Percentiles rank a stretch among this genome's conserved stretches.
Evolutionary conservation across 2,113 vertebrate species (phyloP).

Genomic region (Turdus rufiventris): DNA sequence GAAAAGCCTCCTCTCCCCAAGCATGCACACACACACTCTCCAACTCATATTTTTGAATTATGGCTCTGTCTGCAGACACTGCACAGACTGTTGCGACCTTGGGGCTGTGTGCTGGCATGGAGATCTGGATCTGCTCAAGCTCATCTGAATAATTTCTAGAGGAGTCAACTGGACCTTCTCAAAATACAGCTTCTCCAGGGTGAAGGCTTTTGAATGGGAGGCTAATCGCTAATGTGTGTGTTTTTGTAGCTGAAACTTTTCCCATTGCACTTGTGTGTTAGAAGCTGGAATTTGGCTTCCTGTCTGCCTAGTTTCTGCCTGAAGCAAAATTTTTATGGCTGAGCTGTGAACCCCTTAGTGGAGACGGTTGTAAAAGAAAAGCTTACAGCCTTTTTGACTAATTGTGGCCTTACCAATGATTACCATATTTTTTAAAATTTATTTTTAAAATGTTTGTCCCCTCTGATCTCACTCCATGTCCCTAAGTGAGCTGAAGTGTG

Average conservation of each 20-base stretch:
- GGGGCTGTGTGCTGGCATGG: neutral
- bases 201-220: slow-evolving; percentile 42
- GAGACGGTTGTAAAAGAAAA: slow-evolving; percentile 61
- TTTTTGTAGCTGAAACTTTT: slow-evolving; percentile 57
- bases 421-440: slow-evolving; percentile 15
- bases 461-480: neutral
- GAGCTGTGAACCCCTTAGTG: slow-evolving; percentile 50
- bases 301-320: slow-evolving; percentile 67
- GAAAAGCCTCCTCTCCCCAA: neutral
- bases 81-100: neutral
- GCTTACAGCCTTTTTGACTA: slow-evolving; percentile 59
- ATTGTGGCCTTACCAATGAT: slow-evolving; percentile 41
- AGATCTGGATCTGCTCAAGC: slow-evolving; percentile 57
- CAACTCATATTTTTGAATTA: slow-evolving; percentile 56
- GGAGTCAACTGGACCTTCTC: slow-evolving; percentile 50
- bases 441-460: neutral
- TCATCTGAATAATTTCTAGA: slow-evolving; percentile 56
- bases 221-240: slow-evolving; percentile 45
- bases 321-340: slow-evolving; percentile 68
- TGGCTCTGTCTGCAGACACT: slow-evolving; percentile 33
- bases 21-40: neutral
- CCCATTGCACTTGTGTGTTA: slow-evolving; percentile 61
- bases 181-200: slow-evolving; percentile 47
- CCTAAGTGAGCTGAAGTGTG: neutral
- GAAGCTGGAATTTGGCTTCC: slow-evolving; percentile 63